Evolutionary conservation across 2,888 invertebrate species (phyloP), one percentile per base, ranked within the genome.

Genomic region (Calliopum simillimum): DNA sequence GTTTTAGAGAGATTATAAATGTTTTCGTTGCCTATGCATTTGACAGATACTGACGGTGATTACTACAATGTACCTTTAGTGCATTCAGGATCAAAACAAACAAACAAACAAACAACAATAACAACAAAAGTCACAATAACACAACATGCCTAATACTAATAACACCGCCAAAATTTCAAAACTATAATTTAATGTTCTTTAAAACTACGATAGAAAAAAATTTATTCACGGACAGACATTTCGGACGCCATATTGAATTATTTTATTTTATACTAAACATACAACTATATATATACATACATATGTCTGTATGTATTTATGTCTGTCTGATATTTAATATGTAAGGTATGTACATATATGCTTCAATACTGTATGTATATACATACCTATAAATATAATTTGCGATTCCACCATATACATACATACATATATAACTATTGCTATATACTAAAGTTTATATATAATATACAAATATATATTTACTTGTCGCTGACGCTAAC

Each of bases 221-320:
- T n/a, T 65, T 23, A 62, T 44, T 33, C 25, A 21, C 72, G 58
- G 66, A 73, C 69, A 53, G 72, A 72, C 70, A 55, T 43, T 19
- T 43, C 33, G 79, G 82, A 80, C 80, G 80, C 80, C 80, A 81
- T 81, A 80, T 81, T 80, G 82, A 78, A 81, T 82, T 80, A 80
- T 79, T 79, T 68, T 73, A 65, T 68, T 79, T 63, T 65, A 46
- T 64, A 78, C 82, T 80, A 81, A 66, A 77, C 78, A 78, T 78
- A 79, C 81, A 79, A 75, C 74, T 79, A 79, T 76, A 79, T 77
- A 78, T 74, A 70, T 76, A 80, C 64, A 63, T 71, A 73, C 63
- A 72, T 72, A 71, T 71, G 65, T 74, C 74, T 71, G 65, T 74
- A 72, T 59, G 61, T 73, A 71, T 66, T 49, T 46, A 66, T 41